Evolutionary conservation across 2,888 invertebrate species (phyloP).

Genomic region (Pycnomerus fuliginosus): DNA sequence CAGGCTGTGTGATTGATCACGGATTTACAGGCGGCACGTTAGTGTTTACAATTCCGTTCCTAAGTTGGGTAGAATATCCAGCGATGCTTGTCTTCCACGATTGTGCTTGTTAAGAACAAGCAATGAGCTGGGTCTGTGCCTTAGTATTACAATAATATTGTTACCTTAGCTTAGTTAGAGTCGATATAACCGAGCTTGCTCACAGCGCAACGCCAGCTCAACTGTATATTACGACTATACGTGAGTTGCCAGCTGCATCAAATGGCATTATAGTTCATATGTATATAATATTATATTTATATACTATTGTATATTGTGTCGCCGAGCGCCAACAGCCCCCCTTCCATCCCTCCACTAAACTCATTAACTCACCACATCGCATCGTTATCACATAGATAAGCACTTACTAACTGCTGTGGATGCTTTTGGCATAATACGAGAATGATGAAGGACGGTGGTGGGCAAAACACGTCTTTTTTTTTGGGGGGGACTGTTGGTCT

Average conservation of each 20-base stretch:
- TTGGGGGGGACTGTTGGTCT: constrained; percentile 10
- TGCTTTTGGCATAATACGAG: no score
- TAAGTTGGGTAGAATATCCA: constrained; percentile 53
- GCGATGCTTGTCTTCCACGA: constrained; percentile 54
- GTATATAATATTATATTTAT: constrained; percentile 44
- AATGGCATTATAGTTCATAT: constrained; percentile 37
- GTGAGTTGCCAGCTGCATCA: constrained; percentile 39
- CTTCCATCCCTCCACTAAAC: no score
- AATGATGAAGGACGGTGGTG: no score
- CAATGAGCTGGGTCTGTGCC: constrained; percentile 56
- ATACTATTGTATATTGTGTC: constrained; percentile 37
- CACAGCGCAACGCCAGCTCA: constrained; percentile 48
- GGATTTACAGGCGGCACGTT: constrained; percentile 24
- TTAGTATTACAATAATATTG: constrained; percentile 56
- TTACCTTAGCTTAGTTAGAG: constrained; percentile 49
- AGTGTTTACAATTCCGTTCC: constrained; percentile 51
- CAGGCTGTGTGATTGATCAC: constrained; percentile 38
- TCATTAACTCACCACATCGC: no score
- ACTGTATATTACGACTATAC: constrained; percentile 31
- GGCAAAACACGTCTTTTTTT: no score
- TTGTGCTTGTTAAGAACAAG: constrained; percentile 50
- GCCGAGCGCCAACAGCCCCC: constrained; percentile 18
- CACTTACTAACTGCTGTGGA: no score
- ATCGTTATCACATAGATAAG: no score
- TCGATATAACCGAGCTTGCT: constrained; percentile 50